These are phyloP conservation scores for Zaprionus ghesquierei DNA, from an alignment of 1,140 invertebrate genomes.

Conservation along the genomic window DNA sequence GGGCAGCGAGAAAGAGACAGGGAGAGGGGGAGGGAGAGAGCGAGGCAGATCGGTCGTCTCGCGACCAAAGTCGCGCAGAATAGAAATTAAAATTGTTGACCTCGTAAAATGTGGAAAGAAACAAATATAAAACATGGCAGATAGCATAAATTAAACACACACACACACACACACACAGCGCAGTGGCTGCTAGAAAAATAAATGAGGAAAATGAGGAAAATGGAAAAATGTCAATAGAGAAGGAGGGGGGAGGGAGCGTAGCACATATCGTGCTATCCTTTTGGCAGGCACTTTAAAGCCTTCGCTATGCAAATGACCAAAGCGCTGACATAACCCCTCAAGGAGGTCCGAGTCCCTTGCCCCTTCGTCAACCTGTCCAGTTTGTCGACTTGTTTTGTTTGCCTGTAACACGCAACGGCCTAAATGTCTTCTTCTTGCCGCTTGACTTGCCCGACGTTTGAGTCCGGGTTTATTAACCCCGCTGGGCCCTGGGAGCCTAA, in stretches of 20 bases:
- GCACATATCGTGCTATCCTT: slow-evolving; percentile 29
- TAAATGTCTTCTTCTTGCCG: slow-evolving; percentile 27
- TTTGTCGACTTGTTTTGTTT: slow-evolving; percentile 46
- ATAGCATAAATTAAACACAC: slow-evolving; percentile 62
- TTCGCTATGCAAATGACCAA: slow-evolving; percentile 72
- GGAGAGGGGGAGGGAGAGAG: no score
- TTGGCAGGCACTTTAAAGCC: slow-evolving; percentile 9
- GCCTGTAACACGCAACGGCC: slow-evolving; percentile 66
- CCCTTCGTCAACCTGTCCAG: not conserved
- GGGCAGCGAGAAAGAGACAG: not conserved
- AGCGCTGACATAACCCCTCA: slow-evolving; percentile 5
- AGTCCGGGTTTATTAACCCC: slow-evolving; percentile 68
- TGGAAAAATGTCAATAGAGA: slow-evolving; percentile 36
- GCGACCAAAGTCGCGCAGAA: slow-evolving; percentile 22
- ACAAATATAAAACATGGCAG: slow-evolving; percentile 30
- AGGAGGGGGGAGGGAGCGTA: slow-evolving; percentile 26
- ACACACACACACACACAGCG: slow-evolving; percentile 7
- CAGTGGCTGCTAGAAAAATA: slow-evolving; percentile 62
- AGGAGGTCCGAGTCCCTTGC: not conserved
- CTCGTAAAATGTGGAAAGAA: slow-evolving; percentile 54
- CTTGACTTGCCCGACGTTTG: slow-evolving; percentile 7
- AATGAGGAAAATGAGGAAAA: slow-evolving; percentile 57
- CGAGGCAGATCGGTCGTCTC: slow-evolving; percentile 15
- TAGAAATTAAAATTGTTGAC: slow-evolving; percentile 70
- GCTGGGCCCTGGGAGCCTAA: no score